A percentile compares a stretch with the other conserved stretches of the same genome.
phyloP scores from a whole-genome alignment of 2,113 vertebrate genomes.

The Thalassoma bifasciatum region DNA sequence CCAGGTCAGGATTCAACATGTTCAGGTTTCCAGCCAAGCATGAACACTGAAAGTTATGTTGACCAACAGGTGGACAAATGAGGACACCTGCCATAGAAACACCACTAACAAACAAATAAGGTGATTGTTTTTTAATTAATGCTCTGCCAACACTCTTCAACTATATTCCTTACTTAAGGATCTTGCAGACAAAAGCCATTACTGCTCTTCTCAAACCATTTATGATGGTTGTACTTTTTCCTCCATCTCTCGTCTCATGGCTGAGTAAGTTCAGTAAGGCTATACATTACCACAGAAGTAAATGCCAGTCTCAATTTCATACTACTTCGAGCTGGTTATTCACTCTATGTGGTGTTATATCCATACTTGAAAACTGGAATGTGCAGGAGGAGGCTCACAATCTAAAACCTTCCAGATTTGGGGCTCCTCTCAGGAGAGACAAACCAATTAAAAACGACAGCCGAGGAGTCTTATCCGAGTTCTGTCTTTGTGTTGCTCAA shows the following conservation, averaged over 20 bases:
- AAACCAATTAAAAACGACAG: constrained; percentile 81
- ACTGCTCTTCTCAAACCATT: constrained; percentile 13
- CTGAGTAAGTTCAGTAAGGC: constrained; percentile 11
- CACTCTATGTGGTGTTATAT: not conserved
- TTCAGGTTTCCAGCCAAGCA: too few relatives aligned
- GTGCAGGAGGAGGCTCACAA: constrained; percentile 44
- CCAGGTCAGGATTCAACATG: too few relatives aligned
- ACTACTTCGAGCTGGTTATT: constrained; percentile 11
- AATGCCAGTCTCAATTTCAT: not conserved
- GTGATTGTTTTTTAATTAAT: too few relatives aligned
- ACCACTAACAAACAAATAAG: too few relatives aligned
- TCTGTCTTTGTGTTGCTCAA: constrained; percentile 65
- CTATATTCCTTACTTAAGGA: constrained; percentile 4
- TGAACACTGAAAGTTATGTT: too few relatives aligned
- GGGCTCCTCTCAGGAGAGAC: constrained; percentile 80
- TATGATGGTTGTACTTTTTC: not conserved
- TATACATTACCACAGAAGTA: not conserved
- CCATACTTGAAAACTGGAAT: constrained; percentile 26
- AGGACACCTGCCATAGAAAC: too few relatives aligned
- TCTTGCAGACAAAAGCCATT: constrained; percentile 14
- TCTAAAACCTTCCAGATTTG: constrained; percentile 71
- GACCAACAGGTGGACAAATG: too few relatives aligned
- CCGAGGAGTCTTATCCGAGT: constrained; percentile 69
- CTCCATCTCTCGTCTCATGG: not conserved
- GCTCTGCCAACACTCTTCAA: too few relatives aligned